Base-by-base conservation (phyloP, 2,888 invertebrate species). In the Eucera pruinosa region DNA sequence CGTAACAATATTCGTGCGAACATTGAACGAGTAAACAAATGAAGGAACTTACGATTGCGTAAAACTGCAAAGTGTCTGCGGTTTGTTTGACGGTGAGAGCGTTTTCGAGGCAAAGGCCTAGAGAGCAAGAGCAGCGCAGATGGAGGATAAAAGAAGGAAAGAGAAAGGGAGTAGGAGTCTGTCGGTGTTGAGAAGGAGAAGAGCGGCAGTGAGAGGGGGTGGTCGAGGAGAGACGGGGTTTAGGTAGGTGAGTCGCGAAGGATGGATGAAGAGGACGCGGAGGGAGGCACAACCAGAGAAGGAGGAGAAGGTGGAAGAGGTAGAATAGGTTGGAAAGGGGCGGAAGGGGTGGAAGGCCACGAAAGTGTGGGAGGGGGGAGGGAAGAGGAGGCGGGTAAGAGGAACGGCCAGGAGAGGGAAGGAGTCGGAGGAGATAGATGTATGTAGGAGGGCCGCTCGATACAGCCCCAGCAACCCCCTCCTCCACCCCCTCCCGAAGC, bases 361-460 rank as follows among this genome's bases (percentile, higher is more conserved):
- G 90, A 91, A 90, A 89, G 89, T 90, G 90, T 1, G 36, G 88
- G 90, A 89, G 89, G 90, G 87, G 89, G 67, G 87, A 89, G 88
- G 90, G 90, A 90, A 89, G 89, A 89, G 90, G 81, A 74, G 83
- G 86, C 81, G 78, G 80, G 85, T 78, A 84, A 84, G 79, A 82
- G 81, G 81, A 82, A 82, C 78, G 81, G 79, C 76, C 70, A 73
- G 80, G 80, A 82, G 84, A 78, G 82, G 85, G 83, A 84, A 84
- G 84, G 81, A 85, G 86, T 89, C 87, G 88, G 91, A 89, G 90
- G 90, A 92, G 92, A 91, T 91, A 92, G 91, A 92, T 92, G 92
- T 92, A 91, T 91, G 90, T 91, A 91, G 91, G 92, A 92, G 91
- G 91, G 91, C 91, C 92, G 92, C 92, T 91, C 91, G 92, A 92